phyloP scores from a whole-genome alignment of 2,888 invertebrate species.

The Smittia aterrima region DNA sequence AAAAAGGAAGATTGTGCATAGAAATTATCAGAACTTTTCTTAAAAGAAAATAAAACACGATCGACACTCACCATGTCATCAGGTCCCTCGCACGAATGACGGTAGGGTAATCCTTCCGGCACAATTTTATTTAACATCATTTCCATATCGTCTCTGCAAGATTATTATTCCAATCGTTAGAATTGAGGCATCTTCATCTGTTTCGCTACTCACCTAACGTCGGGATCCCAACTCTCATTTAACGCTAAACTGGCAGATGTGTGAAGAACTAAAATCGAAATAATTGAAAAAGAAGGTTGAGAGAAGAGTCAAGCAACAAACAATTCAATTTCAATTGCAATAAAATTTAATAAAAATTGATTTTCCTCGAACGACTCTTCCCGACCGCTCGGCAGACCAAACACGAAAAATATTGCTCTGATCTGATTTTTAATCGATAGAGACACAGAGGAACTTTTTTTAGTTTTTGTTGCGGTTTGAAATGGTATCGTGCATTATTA shows the following conservation, averaged over 20 bases:
- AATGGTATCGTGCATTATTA: neutral
- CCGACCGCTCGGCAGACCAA: neutral
- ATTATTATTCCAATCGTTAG: neutral
- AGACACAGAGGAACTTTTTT: neutral
- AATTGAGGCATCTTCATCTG: neutral
- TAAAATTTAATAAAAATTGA: constrained; percentile 14
- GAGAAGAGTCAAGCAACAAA: constrained; percentile 19
- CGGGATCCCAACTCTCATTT: constrained; percentile 98
- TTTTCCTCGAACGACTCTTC: neutral
- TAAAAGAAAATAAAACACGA: neutral
- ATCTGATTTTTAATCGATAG: constrained; percentile 11
- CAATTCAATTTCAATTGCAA: neutral
- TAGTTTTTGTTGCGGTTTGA: neutral
- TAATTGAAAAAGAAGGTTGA: neutral
- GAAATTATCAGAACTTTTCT: constrained; percentile 7
- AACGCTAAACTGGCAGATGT: constrained; percentile 96
- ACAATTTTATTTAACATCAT: constrained; percentile 99
- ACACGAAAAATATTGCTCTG: neutral
- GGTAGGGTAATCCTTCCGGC: constrained; percentile 93
- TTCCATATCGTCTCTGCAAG: constrained; percentile 89
- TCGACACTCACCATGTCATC: constrained; percentile 89
- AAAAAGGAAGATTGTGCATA: constrained; percentile 51
- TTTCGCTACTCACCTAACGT: constrained; percentile 63
- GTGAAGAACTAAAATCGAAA: constrained; percentile 80
- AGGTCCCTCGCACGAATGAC: constrained; percentile 96